Percentiles rank a stretch among this genome's conserved stretches.
Conservation (phyloP, 2,888 invertebrate genomes). For the Tiliacea citrago region DNA sequence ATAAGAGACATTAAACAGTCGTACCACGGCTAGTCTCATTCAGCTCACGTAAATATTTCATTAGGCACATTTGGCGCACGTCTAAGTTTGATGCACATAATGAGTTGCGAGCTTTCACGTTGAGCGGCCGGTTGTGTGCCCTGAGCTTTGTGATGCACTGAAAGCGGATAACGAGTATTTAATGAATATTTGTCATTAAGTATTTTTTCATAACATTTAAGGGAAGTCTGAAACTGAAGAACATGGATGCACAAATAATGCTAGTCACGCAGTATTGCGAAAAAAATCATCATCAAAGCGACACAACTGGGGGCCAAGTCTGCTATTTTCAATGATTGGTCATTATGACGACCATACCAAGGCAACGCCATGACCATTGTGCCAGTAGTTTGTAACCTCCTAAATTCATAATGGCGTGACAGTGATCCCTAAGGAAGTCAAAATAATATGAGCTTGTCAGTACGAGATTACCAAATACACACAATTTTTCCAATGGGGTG, state of each 20-base stretch:
- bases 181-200: too few species aligned
- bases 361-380: too few species aligned
- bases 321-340: too few species aligned
- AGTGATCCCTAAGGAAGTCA: too few species aligned
- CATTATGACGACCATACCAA: too few species aligned
- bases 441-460: too few species aligned
- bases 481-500: too few species aligned
- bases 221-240: not conserved
- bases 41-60: constrained; percentile 64
- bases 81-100: constrained; percentile 71
- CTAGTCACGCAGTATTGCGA: not conserved
- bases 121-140: constrained; percentile 26
- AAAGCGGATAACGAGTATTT: not conserved
- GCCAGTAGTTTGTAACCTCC: too few species aligned
- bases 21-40: constrained; percentile 6
- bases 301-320: too few species aligned
- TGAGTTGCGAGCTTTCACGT: constrained; percentile 68
- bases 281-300: not conserved
- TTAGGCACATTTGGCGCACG: constrained; percentile 59
- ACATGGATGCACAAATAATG: not conserved
- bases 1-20: constrained; percentile 11
- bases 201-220: not conserved
- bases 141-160: constrained; percentile 8
- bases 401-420: too few species aligned
- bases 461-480: too few species aligned